These are phyloP conservation scores for Cladorhizidae sp. DNA, from an alignment of 37 sponge, comb jelly and placozoan species.

Conservation along the genomic window DNA sequence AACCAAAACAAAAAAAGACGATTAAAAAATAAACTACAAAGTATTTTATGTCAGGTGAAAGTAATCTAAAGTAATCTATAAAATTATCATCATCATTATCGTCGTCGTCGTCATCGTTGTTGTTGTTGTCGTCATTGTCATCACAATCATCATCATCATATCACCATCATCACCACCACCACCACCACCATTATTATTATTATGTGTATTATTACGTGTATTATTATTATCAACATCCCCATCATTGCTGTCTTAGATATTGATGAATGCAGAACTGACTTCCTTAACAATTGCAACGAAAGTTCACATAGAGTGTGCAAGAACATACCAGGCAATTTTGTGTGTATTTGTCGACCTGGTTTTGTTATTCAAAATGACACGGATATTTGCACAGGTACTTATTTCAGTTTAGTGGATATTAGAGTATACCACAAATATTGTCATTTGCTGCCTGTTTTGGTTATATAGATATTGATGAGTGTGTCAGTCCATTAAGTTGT, in stretches of 20 bases:
- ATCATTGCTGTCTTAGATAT: conserved; percentile 20
- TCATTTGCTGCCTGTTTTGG: not conserved
- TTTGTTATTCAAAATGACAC: not conserved
- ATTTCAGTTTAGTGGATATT: not conserved
- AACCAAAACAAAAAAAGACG: too few relatives aligned
- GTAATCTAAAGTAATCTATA: too few relatives aligned
- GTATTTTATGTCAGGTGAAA: too few relatives aligned
- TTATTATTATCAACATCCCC: too few relatives aligned
- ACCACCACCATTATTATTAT: too few relatives aligned
- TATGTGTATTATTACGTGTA: too few relatives aligned
- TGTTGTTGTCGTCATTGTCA: too few relatives aligned
- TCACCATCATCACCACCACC: too few relatives aligned
- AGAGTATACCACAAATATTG: not conserved
- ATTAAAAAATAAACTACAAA: too few relatives aligned
- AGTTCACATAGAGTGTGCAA: not conserved
- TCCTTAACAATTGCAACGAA: conserved; percentile 1
- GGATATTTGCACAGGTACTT: not conserved
- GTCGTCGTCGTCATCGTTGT: too few relatives aligned
- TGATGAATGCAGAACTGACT: conserved; percentile 23
- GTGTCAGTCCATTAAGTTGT: not conserved
- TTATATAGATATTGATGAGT: conserved; percentile 39
- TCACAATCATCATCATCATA: too few relatives aligned
- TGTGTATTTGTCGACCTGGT: conserved; percentile 24
- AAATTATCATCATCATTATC: too few relatives aligned
- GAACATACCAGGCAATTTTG: conserved; percentile 30